phyloP scores from a whole-genome alignment of 2,888 invertebrate species.

The Idaea aversata region DNA sequence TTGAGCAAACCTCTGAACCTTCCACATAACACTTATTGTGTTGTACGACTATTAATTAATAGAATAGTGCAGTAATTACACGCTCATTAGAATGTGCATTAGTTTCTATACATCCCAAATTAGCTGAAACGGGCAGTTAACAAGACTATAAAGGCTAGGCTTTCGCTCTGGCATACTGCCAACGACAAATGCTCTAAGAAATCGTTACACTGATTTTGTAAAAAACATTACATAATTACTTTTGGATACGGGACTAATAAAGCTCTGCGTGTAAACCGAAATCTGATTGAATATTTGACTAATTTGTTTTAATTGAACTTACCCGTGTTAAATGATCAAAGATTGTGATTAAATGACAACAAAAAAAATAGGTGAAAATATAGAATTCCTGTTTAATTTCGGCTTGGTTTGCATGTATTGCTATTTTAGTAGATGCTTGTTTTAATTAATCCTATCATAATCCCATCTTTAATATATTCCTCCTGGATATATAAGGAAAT shows the following conservation, averaged over 20 bases:
- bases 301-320: background rate
- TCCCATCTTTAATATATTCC: background rate
- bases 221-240: conserved; percentile 32
- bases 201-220: conserved; percentile 44
- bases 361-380: background rate
- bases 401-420: background rate
- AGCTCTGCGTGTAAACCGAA: background rate
- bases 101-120: conserved; percentile 15
- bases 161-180: conserved; percentile 47
- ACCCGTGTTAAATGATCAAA: too few relatives aligned
- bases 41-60: too few relatives aligned
- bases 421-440: background rate
- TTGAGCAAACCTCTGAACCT: too few relatives aligned
- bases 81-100: conserved; percentile 11
- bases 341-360: too few relatives aligned
- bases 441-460: background rate
- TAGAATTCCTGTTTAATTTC: background rate
- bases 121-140: conserved; percentile 17
- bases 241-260: background rate
- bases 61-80: background rate
- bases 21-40: too few relatives aligned
- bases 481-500: background rate
- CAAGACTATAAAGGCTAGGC: conserved; percentile 25
- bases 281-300: background rate
- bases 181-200: conserved; percentile 43